Evolutionary conservation across 2,113 vertebrate genomes (phyloP), one percentile per base, ranked within the genome.

Genomic region (Bambusicola thoracicus): DNA sequence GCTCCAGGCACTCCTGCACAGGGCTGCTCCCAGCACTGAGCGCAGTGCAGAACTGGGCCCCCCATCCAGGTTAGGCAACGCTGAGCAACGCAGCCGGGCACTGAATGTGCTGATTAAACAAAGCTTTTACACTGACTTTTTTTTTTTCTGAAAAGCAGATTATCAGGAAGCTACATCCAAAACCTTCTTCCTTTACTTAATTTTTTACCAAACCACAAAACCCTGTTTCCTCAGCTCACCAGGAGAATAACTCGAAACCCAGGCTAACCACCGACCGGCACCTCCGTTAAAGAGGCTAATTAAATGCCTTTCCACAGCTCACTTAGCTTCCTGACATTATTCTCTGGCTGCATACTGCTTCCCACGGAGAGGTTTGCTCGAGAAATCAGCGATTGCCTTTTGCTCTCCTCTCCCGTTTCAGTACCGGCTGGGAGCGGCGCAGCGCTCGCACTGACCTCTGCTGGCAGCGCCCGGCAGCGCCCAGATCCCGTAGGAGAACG

Each of bases 401-500:
- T 76, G 66, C 53, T 79, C 27, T 55, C 73, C 77, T 73, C 41
- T 34, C 40, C 30, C 59, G 87, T 77, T 93, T 73, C 49, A 80
- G 10, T 30, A 27, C 66, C 15, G 59, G 34, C 61, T n/a, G 78
- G 49, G 77, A 95, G 90, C 4, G 92, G 93, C 95, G 46, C 24
- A 97, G 25, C 94, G 97, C 95, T 94, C 86, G 90, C 55, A 97
- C 92, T 96, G 98, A 97, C 98, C 97, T 96, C 98, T 98, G 95
- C 97, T 98, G 98, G 97, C 94, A 94, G 21, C 6, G 32, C 68
- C 74, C 89, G 68, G 79, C 87, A 77, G 89, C 7, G 8, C 79
- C 22, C 36, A 38, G 68, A 56, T 81, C 25, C 68, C 56, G 12
- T 51, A 58, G 44, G 27, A 43, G 27, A 70, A 22, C 6, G 19